These are phyloP conservation scores for Sitta carolinensis DNA, from an alignment of 2,797 vertebrate species.

Conservation along the genomic window DNA sequence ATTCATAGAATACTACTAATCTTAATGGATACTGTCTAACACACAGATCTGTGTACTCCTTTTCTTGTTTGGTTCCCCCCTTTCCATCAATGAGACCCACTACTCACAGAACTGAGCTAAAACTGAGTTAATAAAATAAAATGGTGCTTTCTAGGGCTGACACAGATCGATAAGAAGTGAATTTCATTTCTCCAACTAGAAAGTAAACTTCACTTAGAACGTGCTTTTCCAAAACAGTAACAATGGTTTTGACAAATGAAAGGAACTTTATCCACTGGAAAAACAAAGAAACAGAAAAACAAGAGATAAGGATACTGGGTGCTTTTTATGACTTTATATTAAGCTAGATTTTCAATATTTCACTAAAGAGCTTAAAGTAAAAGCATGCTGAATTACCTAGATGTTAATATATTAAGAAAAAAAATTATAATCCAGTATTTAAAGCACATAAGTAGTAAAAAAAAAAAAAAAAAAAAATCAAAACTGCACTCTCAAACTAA, in stretches of 20 bases:
- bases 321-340: slow-evolving; percentile 11
- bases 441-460: neutral
- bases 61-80: neutral
- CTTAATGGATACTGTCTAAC: neutral
- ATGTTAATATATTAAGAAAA: slow-evolving; percentile 39
- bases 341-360: slow-evolving; percentile 57
- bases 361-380: slow-evolving; percentile 51
- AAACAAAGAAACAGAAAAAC: too few species aligned
- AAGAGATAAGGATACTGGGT: neutral
- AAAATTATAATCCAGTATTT: neutral
- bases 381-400: slow-evolving; percentile 36
- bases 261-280: neutral
- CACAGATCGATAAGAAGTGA: neutral
- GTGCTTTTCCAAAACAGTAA: neutral
- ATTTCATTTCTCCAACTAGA: neutral
- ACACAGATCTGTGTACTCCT: neutral
- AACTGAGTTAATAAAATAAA: neutral
- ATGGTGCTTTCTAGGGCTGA: neutral
- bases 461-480: neutral
- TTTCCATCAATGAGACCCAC: neutral
- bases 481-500: neutral
- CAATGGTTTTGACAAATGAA: neutral
- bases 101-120: neutral
- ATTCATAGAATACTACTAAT: neutral
- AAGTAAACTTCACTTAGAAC: neutral